Conservation (phyloP, 2,113 vertebrate genomes). For the Tichodroma muraria region DNA sequence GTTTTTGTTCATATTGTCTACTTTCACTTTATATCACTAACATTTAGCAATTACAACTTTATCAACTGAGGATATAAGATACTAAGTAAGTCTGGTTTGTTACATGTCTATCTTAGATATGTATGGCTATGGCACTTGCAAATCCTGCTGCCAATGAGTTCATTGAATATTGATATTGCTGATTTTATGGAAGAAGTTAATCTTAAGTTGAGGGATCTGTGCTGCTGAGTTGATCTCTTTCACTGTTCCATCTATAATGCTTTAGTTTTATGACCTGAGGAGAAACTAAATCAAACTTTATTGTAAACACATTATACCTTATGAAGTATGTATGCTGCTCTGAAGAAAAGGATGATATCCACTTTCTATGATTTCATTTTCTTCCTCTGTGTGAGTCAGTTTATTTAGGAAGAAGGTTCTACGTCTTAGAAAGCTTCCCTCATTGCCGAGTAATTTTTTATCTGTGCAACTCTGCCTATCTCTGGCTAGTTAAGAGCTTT, state of each 20-base stretch:
- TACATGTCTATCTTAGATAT: neutral
- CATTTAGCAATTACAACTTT: neutral
- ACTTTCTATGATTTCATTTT: neutral
- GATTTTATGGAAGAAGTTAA: neutral
- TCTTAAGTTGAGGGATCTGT: neutral
- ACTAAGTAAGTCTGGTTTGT: neutral
- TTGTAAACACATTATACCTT: neutral
- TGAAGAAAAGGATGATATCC: neutral
- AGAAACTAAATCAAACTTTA: neutral
- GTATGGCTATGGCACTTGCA: neutral
- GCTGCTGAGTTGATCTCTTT: neutral
- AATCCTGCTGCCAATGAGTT: neutral
- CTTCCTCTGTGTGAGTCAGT: neutral
- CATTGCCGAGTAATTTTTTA: neutral
- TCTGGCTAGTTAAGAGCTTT: neutral
- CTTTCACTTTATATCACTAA: neutral
- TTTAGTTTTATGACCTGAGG: neutral
- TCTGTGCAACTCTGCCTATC: neutral
- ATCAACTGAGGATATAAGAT: neutral
- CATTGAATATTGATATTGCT: neutral
- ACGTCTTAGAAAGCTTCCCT: neutral
- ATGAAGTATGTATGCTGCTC: neutral
- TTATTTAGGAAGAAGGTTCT: neutral
- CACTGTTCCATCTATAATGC: neutral
- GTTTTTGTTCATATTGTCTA: neutral